These are phyloP conservation scores for Aplocera efformata DNA, from an alignment of 2,888 invertebrate species.

Conservation along the genomic window DNA sequence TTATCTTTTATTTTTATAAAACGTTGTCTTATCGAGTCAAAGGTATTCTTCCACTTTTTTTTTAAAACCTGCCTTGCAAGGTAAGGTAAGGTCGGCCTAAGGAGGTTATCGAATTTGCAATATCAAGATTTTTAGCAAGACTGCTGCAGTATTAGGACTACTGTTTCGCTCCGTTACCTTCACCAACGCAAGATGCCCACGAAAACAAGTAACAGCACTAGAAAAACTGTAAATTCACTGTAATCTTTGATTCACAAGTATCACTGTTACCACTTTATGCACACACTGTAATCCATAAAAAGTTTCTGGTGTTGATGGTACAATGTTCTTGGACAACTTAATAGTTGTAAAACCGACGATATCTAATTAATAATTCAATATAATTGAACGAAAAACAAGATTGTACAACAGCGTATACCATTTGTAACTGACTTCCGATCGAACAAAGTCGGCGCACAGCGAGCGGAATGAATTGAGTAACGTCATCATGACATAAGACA, in stretches of 20 bases:
- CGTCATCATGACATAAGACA: conserved; percentile 63
- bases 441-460: conserved; percentile 29
- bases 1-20: too few relatives aligned
- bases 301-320: conserved; percentile 29
- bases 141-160: conserved; percentile 49
- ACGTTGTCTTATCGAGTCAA: conserved; percentile 2
- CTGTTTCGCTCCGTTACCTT: conserved; percentile 58
- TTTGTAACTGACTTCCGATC: conserved; percentile 73
- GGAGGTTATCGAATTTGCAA: conserved; percentile 29
- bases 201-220: conserved; percentile 56
- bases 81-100: conserved; percentile 12
- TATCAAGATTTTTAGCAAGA: conserved; percentile 26
- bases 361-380: conserved; percentile 41
- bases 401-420: conserved; percentile 47
- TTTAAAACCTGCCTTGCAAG: too few relatives aligned
- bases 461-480: conserved; percentile 39
- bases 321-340: conserved; percentile 29
- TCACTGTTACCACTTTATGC: conserved; percentile 23
- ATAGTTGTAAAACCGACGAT: conserved; percentile 26
- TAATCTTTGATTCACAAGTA: conserved; percentile 36
- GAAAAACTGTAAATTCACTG: conserved; percentile 45
- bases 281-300: conserved; percentile 39
- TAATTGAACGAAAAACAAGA: conserved; percentile 54
- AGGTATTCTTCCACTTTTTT: conserved; percentile 1
- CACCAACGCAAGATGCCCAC: conserved; percentile 51